phyloP scores from a whole-genome alignment of 2,113 vertebrate genomes.

The Odocoileus virginianus region DNA sequence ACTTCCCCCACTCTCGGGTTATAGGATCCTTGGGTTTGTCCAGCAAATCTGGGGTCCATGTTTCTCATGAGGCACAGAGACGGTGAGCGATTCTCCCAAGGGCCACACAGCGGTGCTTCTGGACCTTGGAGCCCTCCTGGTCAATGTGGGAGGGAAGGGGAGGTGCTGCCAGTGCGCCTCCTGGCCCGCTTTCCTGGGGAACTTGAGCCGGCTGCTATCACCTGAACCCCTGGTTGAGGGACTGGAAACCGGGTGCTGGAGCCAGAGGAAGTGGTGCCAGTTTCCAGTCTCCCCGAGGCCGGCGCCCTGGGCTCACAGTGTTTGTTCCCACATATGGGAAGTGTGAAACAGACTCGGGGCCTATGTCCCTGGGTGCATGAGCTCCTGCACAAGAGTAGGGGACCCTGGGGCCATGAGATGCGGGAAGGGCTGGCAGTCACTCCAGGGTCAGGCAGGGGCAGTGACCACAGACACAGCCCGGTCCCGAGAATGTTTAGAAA shows the following conservation, averaged over 20 bases:
- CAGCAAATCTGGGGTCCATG: background rate
- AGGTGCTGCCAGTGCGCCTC: background rate
- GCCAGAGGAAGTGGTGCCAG: background rate
- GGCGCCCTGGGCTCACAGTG: background rate
- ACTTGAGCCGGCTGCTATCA: background rate
- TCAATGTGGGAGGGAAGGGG: background rate
- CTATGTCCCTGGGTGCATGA: background rate
- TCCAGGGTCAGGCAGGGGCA: background rate
- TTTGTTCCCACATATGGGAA: background rate
- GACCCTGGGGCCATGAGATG: background rate
- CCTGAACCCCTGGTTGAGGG: background rate
- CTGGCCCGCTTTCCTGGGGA: background rate
- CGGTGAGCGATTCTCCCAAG: rapidly evolving
- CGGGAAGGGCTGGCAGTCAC: background rate
- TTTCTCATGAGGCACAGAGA: background rate
- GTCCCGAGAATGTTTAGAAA: background rate
- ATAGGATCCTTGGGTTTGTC: background rate
- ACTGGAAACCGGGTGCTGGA: background rate
- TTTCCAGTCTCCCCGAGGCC: background rate
- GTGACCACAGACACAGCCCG: background rate
- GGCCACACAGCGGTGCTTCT: background rate
- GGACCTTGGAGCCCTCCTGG: background rate
- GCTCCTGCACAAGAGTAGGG: background rate
- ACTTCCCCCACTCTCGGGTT: rapidly evolving
- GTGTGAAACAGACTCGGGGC: background rate